Conservation (phyloP, 2,113 vertebrate genomes). For the Trichechus manatus region DNA sequence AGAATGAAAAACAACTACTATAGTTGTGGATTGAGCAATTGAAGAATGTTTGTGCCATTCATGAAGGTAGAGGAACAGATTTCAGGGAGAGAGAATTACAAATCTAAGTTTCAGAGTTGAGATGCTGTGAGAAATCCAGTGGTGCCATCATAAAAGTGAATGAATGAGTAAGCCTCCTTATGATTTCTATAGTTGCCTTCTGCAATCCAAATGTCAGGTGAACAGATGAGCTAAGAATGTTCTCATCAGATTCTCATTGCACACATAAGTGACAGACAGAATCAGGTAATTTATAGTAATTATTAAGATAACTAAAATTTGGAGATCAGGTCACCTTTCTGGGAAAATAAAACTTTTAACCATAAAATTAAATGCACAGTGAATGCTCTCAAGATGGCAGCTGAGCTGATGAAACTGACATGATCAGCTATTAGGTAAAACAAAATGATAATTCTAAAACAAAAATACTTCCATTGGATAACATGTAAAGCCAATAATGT, state of each 20-base stretch:
- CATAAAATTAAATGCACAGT: neutral
- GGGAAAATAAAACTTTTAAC: constrained; percentile 6
- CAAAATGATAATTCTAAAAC: neutral
- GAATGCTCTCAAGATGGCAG: neutral
- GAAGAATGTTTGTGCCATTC: neutral
- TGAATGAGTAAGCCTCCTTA: neutral
- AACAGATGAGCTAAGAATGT: neutral
- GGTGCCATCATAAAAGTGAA: neutral
- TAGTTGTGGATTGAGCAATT: neutral
- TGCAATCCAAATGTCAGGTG: neutral
- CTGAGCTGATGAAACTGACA: neutral
- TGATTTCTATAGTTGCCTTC: neutral
- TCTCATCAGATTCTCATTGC: neutral
- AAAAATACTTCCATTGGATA: neutral
- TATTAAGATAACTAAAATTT: constrained; percentile 6
- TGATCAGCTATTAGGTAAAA: neutral
- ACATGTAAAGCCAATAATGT: neutral
- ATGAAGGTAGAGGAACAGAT: neutral
- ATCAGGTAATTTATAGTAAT: neutral
- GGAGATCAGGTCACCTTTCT: neutral
- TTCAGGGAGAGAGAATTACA: neutral
- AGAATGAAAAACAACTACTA: neutral
- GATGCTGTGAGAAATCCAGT: neutral
- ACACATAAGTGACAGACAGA: neutral
- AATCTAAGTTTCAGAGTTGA: constrained; percentile 19